Conservation (phyloP, 2,797 vertebrate species). For the Anniella stebbinsi region DNA sequence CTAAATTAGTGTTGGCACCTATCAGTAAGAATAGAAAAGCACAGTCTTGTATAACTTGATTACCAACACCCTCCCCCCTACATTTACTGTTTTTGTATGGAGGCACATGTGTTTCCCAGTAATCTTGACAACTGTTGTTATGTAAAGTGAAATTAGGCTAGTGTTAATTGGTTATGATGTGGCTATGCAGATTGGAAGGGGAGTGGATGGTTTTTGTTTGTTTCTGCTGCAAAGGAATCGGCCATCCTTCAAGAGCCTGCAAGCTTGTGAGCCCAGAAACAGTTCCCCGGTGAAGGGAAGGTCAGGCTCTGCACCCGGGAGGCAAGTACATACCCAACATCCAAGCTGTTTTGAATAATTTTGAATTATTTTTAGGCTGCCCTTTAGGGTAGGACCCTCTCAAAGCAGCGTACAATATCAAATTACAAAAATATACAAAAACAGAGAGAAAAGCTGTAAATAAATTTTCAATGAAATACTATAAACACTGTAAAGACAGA, state of each 20-base stretch:
- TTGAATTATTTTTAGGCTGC: background rate
- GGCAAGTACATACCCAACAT: background rate
- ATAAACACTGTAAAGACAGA: too few species aligned
- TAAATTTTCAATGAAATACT: too few species aligned
- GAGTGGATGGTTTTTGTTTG: constrained; percentile 1
- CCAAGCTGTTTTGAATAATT: background rate
- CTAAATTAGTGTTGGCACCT: too few species aligned
- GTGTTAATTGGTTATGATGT: constrained; percentile 9
- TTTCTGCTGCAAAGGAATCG: background rate
- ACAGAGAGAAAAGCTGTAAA: too few species aligned
- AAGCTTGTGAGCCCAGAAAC: background rate
- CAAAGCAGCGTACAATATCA: too few species aligned
- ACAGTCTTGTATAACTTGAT: background rate
- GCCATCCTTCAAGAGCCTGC: background rate
- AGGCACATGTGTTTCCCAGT: background rate
- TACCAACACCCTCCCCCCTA: background rate
- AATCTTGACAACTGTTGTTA: constrained; percentile 10
- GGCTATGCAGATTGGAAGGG: constrained; percentile 11
- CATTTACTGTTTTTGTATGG: background rate
- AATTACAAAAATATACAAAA: too few species aligned
- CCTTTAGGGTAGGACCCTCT: too few species aligned
- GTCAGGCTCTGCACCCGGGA: background rate
- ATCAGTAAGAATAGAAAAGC: background rate
- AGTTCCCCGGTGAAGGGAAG: background rate
- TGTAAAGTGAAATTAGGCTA: constrained; percentile 12